These are phyloP conservation scores for Donacobius atricapilla DNA, from an alignment of 2,113 vertebrate genomes.

Conservation along the genomic window DNA sequence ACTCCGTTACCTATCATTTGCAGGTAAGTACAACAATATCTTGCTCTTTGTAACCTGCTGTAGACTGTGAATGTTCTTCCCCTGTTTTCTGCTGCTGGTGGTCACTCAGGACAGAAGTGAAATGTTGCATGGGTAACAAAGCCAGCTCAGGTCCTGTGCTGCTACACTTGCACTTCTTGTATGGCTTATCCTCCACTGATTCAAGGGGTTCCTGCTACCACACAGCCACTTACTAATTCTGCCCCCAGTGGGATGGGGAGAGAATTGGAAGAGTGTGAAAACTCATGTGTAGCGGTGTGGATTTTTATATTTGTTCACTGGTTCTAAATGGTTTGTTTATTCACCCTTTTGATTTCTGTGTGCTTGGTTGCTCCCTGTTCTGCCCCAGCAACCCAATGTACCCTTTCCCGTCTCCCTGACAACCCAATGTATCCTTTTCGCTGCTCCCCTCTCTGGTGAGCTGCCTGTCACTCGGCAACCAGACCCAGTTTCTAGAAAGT, in stretches of 20 bases:
- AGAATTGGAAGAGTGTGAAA: background rate
- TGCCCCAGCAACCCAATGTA: no score
- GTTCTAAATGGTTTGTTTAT: no score
- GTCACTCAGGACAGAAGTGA: background rate
- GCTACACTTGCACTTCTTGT: background rate
- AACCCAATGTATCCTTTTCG: no score
- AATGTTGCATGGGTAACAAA: background rate
- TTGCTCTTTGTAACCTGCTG: background rate
- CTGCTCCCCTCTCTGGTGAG: no score
- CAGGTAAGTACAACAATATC: background rate
- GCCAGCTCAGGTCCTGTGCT: background rate
- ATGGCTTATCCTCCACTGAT: background rate
- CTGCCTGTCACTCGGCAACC: no score
- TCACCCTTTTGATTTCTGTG: no score
- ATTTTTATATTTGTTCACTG: no score
- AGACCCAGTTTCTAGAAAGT: no score
- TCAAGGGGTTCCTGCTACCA: background rate
- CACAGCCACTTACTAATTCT: background rate
- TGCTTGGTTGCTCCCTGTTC: no score
- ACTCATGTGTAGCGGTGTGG: no score
- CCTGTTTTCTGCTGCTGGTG: background rate
- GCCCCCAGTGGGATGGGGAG: accelerated
- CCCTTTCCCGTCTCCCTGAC: no score
- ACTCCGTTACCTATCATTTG: background rate
- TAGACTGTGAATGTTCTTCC: background rate